Base-by-base conservation (phyloP, 2,888 invertebrate genomes). In the Drosophila differens region DNA sequence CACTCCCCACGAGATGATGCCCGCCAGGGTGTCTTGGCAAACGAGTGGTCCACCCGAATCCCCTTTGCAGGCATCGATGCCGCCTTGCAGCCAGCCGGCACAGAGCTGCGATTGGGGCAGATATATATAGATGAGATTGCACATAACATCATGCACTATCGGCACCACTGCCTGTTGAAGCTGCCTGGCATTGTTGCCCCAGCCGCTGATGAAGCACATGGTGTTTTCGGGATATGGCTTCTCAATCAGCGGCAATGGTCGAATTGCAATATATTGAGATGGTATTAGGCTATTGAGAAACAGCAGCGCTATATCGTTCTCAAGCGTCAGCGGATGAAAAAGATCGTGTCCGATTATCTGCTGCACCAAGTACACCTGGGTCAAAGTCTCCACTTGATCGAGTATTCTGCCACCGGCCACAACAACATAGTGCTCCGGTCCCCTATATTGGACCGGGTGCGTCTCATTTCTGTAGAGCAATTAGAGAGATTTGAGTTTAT, bases 251-350 rank as follows among this genome's bases (percentile, higher is more conserved):
- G 61, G 30, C 9, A 82, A 5, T 7, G 79, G 32, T 0, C 51
- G 55, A 4, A 76, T 73, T 7, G 59, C 33, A 1, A 0, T 7
- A 49, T 69, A 58, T 0, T 16, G 0, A 39, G 44, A 49, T 0
- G 85, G 74, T 14, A 85, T 75, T 0, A 28, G 60, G 3, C 53
- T 66, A 5, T 85, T 87, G 0, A 85, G 72, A 4, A 87, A 81
- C 10, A 87, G 19, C 44, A 85, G 52, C 0, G 85, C 88, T 30
- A 85, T 87, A 30, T 85, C 85, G 37, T 85, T 75, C 58, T 81
- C 81, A n/a, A 85, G 44, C 1, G 82, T 70, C 0, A 1, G 4
- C 2, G 22, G 35, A 2, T 68, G 32, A 22, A 74, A 85, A 0
- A 4, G 0, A 3, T 44, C 9, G 5, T 85, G 85, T 2, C 67